Conservation (phyloP, 2,888 invertebrate genomes). For the Mamestra brassicae region DNA sequence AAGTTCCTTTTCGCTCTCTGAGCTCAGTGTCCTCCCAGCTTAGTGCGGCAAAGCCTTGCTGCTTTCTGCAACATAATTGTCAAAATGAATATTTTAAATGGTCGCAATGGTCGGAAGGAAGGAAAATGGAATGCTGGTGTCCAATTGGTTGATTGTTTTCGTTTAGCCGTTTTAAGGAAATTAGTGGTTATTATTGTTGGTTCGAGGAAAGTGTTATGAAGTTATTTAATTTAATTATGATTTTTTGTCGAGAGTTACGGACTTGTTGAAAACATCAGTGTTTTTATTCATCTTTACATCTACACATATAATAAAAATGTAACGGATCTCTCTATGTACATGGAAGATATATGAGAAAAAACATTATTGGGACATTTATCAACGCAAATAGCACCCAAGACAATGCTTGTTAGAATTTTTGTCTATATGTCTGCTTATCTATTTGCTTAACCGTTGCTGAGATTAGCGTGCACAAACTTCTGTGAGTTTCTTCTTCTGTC, state of each 20-base stretch:
- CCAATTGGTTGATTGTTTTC: slow-evolving; percentile 4
- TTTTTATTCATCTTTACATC: background rate
- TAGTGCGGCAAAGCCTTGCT: slow-evolving; percentile 20
- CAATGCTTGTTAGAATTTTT: too few relatives aligned
- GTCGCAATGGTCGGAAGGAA: background rate
- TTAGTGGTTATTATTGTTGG: background rate
- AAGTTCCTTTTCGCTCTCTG: slow-evolving; percentile 16
- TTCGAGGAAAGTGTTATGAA: background rate
- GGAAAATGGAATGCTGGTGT: background rate
- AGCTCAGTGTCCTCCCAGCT: slow-evolving; percentile 42
- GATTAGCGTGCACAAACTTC: too few relatives aligned
- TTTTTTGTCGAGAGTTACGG: background rate
- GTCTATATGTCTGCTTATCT: too few relatives aligned
- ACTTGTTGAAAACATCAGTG: background rate
- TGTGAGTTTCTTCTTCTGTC: too few relatives aligned
- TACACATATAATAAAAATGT: too few relatives aligned
- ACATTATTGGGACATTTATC: too few relatives aligned
- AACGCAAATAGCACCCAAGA: too few relatives aligned
- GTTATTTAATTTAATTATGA: background rate
- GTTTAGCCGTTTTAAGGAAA: slow-evolving; percentile 20
- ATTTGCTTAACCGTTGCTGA: too few relatives aligned
- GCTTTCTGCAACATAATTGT: slow-evolving; percentile 56
- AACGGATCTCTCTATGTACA: too few relatives aligned
- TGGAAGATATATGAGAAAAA: too few relatives aligned
- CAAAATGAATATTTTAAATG: slow-evolving; percentile 43